These are phyloP conservation scores for Carollia perspicillata DNA, from an alignment of 2,113 vertebrate genomes.

Conservation along the genomic window DNA sequence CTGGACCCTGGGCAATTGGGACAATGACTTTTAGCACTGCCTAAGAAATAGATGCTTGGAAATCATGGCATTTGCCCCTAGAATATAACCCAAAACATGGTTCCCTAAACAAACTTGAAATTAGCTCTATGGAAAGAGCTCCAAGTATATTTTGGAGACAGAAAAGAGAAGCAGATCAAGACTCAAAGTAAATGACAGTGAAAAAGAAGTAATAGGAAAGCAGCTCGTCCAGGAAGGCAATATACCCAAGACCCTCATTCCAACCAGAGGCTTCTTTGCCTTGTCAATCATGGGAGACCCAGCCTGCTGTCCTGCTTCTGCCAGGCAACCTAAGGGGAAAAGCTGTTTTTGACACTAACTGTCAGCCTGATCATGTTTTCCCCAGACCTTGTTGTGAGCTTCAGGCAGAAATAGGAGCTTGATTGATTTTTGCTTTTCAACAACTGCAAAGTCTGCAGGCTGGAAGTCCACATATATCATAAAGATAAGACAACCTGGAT, in stretches of 20 bases:
- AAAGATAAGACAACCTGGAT: neutral
- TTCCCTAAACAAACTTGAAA: neutral
- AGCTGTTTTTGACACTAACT: neutral
- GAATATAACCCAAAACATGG: neutral
- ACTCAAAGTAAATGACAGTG: neutral
- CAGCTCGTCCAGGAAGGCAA: neutral
- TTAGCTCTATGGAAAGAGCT: neutral
- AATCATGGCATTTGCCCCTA: neutral
- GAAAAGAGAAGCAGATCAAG: neutral
- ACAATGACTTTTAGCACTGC: neutral
- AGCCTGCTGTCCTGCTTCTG: neutral
- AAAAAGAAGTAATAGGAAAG: neutral
- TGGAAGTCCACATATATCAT: neutral
- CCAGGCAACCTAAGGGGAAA: neutral
- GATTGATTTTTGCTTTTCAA: slow-evolving; percentile 7
- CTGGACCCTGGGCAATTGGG: neutral
- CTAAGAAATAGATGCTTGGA: neutral
- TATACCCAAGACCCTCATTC: neutral
- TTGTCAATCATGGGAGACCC: neutral
- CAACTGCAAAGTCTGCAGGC: neutral
- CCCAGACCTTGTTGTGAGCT: neutral
- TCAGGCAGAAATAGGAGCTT: neutral
- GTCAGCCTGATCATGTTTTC: neutral
- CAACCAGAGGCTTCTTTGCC: neutral
- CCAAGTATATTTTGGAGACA: neutral